Base-by-base conservation (phyloP, 2,797 vertebrate species). In the Amniataba percoides region DNA sequence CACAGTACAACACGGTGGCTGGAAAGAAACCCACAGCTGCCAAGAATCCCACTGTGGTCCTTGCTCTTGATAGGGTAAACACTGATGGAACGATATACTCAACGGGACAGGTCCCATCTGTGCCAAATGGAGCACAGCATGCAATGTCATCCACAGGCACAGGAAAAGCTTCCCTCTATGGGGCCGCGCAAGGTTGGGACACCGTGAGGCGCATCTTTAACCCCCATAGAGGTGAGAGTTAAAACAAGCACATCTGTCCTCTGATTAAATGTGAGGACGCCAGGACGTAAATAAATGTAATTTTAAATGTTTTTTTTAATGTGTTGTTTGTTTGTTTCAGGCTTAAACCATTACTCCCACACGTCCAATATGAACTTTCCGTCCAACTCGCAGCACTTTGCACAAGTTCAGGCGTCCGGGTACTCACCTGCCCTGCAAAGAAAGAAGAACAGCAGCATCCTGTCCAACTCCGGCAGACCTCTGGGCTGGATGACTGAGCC, bases 51-150 rank as follows among this genome's bases (percentile, higher is more conserved):
- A 84, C 96, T 59, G 96, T 96, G 19, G 94, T 97, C 74, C 95
- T 97, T 21, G 96, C 97, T 39, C 95, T 97, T 63, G 96, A 97
- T 45, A 97, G 96, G 88, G 39, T 95, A 52, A 93, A 95, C 0
- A 87, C 94, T 65, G 93, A 94, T 42, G 92, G 95, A 78, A 87
- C 89, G 0, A 82, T 94, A 89, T 63, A 95, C 88, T 91, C 89
- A 78, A 12, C 82, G 83, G 65, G 87, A 94, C 94, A 96, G 85
- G 80, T 84, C 64, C 80, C 89, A 59, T 80, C 88, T 71, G 90
- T 89, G 71, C 80, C 90, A 81, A 92, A 92, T 60, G 94, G 95
- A 0, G 74, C 94, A 59, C 96, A 95, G 87, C 87, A 91, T 34
- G 92, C 95, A 90, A 91, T 96, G 71, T 89, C 96, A 56, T 93